Percentiles rank a stretch among this genome's conserved stretches.
Evolutionary conservation across 2,888 invertebrate species (phyloP).

Genomic region (Oscheius sp.): DNA sequence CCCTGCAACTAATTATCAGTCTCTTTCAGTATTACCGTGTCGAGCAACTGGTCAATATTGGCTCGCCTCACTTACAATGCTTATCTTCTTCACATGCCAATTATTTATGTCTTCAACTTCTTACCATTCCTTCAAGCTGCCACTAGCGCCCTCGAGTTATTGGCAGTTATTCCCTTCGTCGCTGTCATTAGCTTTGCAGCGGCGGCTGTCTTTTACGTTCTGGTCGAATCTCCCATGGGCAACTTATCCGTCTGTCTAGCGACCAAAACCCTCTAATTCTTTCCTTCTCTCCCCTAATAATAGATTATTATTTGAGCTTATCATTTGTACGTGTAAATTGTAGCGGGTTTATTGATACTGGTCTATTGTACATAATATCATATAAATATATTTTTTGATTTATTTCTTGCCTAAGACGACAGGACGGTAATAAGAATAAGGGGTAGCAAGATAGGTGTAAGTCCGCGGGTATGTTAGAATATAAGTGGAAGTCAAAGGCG

Average conservation of each 20-base stretch:
- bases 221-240: constrained; percentile 66
- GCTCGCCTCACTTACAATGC: constrained; percentile 68
- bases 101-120: constrained; percentile 69
- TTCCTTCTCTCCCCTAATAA: too few relatives aligned
- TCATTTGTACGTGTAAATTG: too few relatives aligned
- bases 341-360: too few relatives aligned
- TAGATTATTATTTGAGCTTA: too few relatives aligned
- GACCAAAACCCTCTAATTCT: constrained; percentile 3
- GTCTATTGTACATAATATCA: too few relatives aligned
- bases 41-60: constrained; percentile 58
- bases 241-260: constrained; percentile 31
- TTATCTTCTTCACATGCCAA: constrained; percentile 71
- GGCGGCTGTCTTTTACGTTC: constrained; percentile 66
- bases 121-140: constrained; percentile 64
- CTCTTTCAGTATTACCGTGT: constrained; percentile 51
- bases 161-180: constrained; percentile 65
- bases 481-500: too few relatives aligned
- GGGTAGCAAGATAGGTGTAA: too few relatives aligned
- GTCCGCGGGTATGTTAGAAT: too few relatives aligned
- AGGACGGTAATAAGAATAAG: too few relatives aligned
- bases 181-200: constrained; percentile 59
- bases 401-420: too few relatives aligned
- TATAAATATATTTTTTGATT: too few relatives aligned
- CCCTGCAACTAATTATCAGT: neutral
- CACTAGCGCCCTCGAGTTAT: constrained; percentile 58